Evolutionary conservation across 35 echinoderm and acorn worm species (phyloP), one percentile per base, ranked within the genome.

Genomic region (Acanthaster planci): DNA sequence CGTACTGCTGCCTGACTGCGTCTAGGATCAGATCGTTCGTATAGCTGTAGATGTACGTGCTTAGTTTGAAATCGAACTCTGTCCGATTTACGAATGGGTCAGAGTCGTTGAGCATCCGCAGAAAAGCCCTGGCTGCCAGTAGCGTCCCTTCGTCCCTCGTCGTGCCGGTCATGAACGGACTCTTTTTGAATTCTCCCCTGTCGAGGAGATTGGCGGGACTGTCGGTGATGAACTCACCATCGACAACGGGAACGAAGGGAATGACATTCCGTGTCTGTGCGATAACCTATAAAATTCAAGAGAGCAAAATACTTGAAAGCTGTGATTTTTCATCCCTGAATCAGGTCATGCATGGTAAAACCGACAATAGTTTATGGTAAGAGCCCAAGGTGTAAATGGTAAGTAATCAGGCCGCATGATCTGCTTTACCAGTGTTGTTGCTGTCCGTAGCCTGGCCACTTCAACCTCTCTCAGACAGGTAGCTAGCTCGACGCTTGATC

Each of bases 181-280:
- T 86, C 60, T 97, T 78, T 76, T 97, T 97, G 53, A 93, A 93
- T 21, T 80, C 15, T 30, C 87, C 87, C 8, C 67, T 59, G 14
- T 84, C 80, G 0, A 97, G 58, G 7, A 93, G 56, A 42, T 53
- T 77, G 9, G 16, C 14, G 1, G 88, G 90, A 34, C 90, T 82
- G 9, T 84, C 84, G 4, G 84, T 81, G 5, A 97, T 78, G 78
- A 97, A 93, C 26, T 67, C 77, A 4, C 85, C 84, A 81, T 97
- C 95, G 9, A 97, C 81, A 1, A 88, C 84, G 22, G 91, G 87
- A 39, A 90, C 85, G 37, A 92, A 92, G 2, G 91, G 88, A n/a
- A 97, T 83, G 27, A 84, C 67, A 27, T 80, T 81, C 16, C 40
- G 59, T 1, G 40, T 86, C 29, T 82, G 7, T 5, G 82, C 40